A percentile compares a stretch with the other conserved stretches of the same genome.
These are phyloP conservation scores for Cinara cedri DNA, from an alignment of 2,888 invertebrate species.

Conservation along the genomic window DNA sequence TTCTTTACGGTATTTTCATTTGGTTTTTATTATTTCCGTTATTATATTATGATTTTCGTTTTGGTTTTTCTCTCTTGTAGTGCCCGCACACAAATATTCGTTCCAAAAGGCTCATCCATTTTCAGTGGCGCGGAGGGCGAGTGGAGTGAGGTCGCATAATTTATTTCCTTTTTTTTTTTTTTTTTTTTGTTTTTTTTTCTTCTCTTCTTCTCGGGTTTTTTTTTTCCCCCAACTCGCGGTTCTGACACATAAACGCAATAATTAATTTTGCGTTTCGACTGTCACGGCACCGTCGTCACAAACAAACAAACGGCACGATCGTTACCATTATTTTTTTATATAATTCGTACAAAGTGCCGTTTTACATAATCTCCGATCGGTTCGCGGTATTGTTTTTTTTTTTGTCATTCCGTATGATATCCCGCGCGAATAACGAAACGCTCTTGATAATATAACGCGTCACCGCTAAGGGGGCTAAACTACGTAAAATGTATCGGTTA, in stretches of 20 bases:
- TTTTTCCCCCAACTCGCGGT: background rate
- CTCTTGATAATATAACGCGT: no score
- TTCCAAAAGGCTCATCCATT: slow-evolving; percentile 52
- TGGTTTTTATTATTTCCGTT: slow-evolving; percentile 2
- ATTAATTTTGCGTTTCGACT: slow-evolving; percentile 28
- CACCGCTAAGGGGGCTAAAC: no score
- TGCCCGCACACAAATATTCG: no score
- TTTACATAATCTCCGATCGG: no score
- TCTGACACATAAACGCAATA: slow-evolving; percentile 6
- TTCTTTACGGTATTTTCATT: no score
- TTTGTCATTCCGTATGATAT: no score
- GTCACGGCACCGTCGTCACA: slow-evolving; percentile 20
- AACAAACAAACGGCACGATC: slow-evolving; percentile 17
- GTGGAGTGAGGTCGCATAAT: slow-evolving; percentile 36
- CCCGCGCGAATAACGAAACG: no score
- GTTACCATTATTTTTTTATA: background rate
- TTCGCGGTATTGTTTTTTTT: no score
- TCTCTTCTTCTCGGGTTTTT: no score
- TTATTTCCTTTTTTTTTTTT: background rate
- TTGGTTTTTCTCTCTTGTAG: background rate
- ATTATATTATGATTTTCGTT: slow-evolving; percentile 13
- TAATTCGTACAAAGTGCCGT: no score
- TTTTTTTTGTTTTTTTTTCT: no score
- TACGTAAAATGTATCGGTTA: background rate
- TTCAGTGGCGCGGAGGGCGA: no score